A percentile compares a stretch with the other conserved stretches of the same genome.
These are phyloP conservation scores for Smutsia temminckii DNA, from an alignment of 2,797 vertebrate genomes.

Conservation along the genomic window DNA sequence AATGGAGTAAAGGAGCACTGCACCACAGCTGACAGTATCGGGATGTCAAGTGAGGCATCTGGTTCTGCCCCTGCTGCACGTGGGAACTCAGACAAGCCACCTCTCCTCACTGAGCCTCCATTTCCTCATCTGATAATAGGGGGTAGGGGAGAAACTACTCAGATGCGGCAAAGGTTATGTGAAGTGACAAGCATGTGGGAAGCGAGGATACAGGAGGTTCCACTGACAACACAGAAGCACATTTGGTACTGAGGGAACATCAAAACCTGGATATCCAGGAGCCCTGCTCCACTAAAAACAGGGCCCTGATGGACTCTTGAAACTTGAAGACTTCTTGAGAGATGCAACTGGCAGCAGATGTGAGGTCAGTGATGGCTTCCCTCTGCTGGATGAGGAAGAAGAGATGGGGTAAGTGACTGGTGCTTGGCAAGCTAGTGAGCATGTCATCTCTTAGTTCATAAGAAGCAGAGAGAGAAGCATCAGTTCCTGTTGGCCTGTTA, in stretches of 20 bases:
- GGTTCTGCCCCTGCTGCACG: accelerated
- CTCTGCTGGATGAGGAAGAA: neutral
- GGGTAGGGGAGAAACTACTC: neutral
- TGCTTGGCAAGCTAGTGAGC: neutral
- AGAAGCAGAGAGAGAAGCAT: neutral
- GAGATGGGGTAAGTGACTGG: neutral
- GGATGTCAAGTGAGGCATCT: neutral
- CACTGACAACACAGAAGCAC: neutral
- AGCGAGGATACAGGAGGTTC: neutral
- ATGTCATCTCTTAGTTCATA: neutral
- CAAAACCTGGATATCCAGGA: constrained; percentile 32
- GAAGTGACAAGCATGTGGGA: constrained; percentile 7
- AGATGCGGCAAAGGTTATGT: neutral
- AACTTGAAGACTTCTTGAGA: constrained; percentile 41
- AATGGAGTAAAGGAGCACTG: neutral
- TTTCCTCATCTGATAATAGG: neutral
- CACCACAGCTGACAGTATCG: no score
- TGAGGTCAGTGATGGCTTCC: neutral
- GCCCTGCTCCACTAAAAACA: constrained; percentile 57
- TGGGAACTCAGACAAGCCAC: neutral
- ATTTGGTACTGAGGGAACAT: constrained; percentile 22
- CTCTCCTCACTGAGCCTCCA: neutral
- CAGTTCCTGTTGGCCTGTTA: neutral
- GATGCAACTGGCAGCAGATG: neutral
- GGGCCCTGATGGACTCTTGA: constrained; percentile 41